Percentiles rank a stretch among this genome's conserved stretches.
Evolutionary conservation across 2,888 invertebrate genomes (phyloP).

Genomic region (Hirudinaria manillensis): DNA sequence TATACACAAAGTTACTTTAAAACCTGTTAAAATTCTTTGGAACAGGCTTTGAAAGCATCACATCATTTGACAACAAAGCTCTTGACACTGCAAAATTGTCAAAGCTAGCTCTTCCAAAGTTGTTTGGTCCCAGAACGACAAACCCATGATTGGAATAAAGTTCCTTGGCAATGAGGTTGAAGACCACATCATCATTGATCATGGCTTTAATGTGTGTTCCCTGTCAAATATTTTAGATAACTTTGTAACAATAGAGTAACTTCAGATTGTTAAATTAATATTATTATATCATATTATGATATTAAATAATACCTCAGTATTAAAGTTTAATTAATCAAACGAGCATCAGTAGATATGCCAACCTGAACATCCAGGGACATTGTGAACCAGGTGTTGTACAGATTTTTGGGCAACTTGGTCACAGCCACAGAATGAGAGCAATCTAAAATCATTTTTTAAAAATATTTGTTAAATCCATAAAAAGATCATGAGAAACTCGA

Average conservation of each 20-base stretch:
- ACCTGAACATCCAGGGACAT: constrained; percentile 27
- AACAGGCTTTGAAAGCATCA: no score
- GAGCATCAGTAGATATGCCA: background rate
- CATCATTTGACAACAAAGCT: background rate
- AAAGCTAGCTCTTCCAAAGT: constrained; percentile 50
- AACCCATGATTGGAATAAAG: constrained; percentile 43
- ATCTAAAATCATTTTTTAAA: constrained; percentile 17
- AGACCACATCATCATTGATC: constrained; percentile 17
- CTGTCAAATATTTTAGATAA: constrained; percentile 12
- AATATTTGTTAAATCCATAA: background rate
- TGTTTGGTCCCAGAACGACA: constrained; percentile 48
- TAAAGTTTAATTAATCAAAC: background rate
- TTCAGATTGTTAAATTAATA: no score
- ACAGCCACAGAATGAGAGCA: background rate
- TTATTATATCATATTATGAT: no score
- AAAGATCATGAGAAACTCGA: background rate
- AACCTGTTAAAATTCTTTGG: no score
- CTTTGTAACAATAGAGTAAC: background rate
- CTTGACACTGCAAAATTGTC: constrained; percentile 44
- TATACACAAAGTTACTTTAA: no score
- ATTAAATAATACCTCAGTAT: no score
- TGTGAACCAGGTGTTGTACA: constrained; percentile 24
- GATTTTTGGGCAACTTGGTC: background rate
- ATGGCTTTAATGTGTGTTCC: background rate
- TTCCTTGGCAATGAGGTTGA: background rate